Evolutionary conservation across 2,797 vertebrate genomes (phyloP).

Genomic region (Esox masquinongy): DNA sequence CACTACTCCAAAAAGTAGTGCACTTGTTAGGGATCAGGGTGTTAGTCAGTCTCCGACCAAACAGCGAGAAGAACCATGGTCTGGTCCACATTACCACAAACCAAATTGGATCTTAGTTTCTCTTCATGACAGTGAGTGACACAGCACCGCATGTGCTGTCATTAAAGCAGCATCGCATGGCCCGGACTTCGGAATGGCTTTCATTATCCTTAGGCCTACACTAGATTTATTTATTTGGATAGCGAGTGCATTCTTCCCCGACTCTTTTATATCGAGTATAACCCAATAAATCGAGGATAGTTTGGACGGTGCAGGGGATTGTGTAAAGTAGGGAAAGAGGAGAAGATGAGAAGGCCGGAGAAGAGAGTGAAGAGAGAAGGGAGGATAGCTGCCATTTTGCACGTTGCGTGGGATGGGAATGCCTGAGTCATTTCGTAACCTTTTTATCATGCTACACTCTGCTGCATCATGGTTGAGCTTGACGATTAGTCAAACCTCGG

Average conservation of each 20-base stretch:
- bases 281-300: neutral
- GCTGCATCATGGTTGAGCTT: neutral
- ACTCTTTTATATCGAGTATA: neutral
- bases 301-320: neutral
- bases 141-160: constrained; percentile 59
- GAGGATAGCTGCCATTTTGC: neutral
- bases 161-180: constrained; percentile 55
- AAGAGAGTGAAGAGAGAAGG: neutral
- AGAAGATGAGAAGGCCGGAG: neutral
- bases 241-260: constrained; percentile 19
- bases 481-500: neutral
- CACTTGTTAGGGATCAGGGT: neutral
- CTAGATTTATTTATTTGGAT: constrained; percentile 68
- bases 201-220: constrained; percentile 59
- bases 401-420: neutral
- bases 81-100: constrained; percentile 66
- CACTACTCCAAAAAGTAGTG: neutral
- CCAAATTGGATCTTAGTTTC: constrained; percentile 70
- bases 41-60: neutral
- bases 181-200: constrained; percentile 55
- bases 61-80: constrained; percentile 13
- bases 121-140: constrained; percentile 67
- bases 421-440: neutral
- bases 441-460: neutral
- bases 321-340: neutral